phyloP scores from a whole-genome alignment of 2,888 invertebrate genomes.

The Eristalis intricaria region DNA sequence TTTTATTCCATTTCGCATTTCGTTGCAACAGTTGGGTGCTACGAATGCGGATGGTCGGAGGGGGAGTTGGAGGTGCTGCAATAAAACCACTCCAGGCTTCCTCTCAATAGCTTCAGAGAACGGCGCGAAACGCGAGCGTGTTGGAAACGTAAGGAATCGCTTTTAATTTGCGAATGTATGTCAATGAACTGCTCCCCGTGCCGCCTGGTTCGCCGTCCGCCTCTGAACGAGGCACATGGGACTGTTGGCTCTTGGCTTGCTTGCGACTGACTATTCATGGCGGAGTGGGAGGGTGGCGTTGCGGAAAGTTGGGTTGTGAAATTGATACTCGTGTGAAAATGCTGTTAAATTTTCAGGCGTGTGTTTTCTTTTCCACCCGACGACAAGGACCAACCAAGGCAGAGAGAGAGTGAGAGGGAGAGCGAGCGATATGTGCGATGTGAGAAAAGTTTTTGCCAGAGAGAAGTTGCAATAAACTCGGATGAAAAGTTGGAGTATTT shows the following conservation, averaged over 20 bases:
- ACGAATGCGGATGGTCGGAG: background rate
- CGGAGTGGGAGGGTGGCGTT: background rate
- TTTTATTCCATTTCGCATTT: slow-evolving; percentile 29
- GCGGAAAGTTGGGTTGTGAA: slow-evolving; percentile 16
- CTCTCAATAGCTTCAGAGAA: background rate
- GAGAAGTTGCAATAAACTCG: slow-evolving; percentile 44
- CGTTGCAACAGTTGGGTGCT: slow-evolving; percentile 56
- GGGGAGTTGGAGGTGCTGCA: background rate
- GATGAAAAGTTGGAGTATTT: slow-evolving; percentile 46
- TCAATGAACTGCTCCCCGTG: slow-evolving; percentile 53
- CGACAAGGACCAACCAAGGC: background rate
- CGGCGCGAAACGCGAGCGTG: background rate
- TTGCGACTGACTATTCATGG: slow-evolving; percentile 44
- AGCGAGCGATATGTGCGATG: too few species aligned
- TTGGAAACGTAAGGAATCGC: slow-evolving; percentile 23
- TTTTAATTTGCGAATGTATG: slow-evolving; percentile 62
- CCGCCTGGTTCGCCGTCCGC: background rate
- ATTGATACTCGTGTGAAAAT: slow-evolving; percentile 62
- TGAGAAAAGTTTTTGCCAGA: slow-evolving; percentile 28
- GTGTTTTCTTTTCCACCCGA: background rate
- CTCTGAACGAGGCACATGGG: slow-evolving; percentile 7
- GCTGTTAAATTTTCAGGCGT: slow-evolving; percentile 44
- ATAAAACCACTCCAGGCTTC: background rate
- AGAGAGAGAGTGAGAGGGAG: background rate
- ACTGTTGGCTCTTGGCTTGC: background rate